Conservation (phyloP, 1,140 invertebrate genomes). For the Aphaenogaster ashmeadi region DNA sequence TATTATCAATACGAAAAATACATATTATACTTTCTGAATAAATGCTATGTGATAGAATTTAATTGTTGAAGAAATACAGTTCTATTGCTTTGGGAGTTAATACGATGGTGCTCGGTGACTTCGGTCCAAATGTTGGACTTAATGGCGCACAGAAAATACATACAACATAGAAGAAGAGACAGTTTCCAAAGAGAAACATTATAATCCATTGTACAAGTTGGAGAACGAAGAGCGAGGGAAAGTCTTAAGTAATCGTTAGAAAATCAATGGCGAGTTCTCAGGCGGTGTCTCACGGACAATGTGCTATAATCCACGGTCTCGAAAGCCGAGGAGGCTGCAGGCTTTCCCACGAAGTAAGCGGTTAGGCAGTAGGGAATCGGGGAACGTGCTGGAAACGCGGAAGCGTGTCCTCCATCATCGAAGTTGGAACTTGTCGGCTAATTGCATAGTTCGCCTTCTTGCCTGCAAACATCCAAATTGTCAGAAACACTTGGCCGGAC, state of each 20-base stretch:
- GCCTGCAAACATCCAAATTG: constrained; percentile 67
- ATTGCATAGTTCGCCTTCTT: constrained; percentile 78
- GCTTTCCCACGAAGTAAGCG: constrained; percentile 75
- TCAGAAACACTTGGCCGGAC: constrained; percentile 67
- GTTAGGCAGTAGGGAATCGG: constrained; percentile 71
- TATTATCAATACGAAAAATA: not conserved
- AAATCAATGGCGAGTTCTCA: constrained; percentile 66
- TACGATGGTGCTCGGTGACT: constrained; percentile 3
- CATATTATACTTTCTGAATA: not conserved
- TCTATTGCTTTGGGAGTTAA: constrained; percentile 10
- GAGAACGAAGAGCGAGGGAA: constrained; percentile 45
- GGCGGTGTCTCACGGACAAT: constrained; percentile 62
- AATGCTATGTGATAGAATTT: not conserved
- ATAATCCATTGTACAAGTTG: constrained; percentile 60
- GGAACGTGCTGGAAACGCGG: constrained; percentile 67
- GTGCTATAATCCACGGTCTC: constrained; percentile 69
- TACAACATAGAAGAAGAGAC: constrained; percentile 9
- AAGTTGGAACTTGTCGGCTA: constrained; percentile 74
- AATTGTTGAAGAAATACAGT: not conserved
- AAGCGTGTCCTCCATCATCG: constrained; percentile 77
- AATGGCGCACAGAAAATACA: constrained; percentile 46
- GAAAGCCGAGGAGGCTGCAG: constrained; percentile 63
- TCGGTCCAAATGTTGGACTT: constrained; percentile 22
- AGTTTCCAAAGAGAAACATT: constrained; percentile 63
- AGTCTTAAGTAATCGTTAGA: constrained; percentile 28